These are phyloP conservation scores for Micromesistius poutassou DNA, from an alignment of 2,797 vertebrate species.

Conservation along the genomic window DNA sequence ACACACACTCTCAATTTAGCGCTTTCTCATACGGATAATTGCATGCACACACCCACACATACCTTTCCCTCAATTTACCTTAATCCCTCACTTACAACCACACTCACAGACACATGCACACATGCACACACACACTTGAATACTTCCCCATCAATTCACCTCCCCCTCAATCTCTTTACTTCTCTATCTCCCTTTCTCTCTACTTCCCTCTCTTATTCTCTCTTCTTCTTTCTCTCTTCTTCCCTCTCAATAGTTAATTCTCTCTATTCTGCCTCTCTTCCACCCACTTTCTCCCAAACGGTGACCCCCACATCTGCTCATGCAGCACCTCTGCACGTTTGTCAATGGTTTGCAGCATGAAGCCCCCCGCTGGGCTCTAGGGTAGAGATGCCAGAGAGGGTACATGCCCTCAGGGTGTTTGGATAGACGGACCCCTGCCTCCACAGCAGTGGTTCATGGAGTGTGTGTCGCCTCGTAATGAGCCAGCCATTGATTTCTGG, in stretches of 20 bases:
- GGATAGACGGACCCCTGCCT: slow-evolving; percentile 41
- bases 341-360: slow-evolving; percentile 24
- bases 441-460: slow-evolving; percentile 56
- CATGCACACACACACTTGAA: background rate
- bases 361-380: slow-evolving; percentile 58
- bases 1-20: background rate
- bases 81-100: background rate
- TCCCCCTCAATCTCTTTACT: background rate
- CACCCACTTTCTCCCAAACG: background rate
- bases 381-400: slow-evolving; percentile 53
- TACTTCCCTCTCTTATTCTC: background rate
- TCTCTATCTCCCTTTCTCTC: background rate
- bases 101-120: background rate
- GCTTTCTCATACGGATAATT: background rate
- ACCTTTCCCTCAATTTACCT: background rate
- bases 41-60: background rate
- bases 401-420: slow-evolving; percentile 49
- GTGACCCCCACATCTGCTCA: slow-evolving; percentile 8
- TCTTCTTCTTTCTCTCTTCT: background rate
- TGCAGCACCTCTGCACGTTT: slow-evolving; percentile 25
- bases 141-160: background rate
- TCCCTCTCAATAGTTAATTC: background rate
- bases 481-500: slow-evolving; percentile 63
- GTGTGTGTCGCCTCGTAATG: slow-evolving; percentile 56
- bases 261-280: background rate